phyloP scores from a whole-genome alignment of 2,888 invertebrate genomes.

The Perithous albicinctus region DNA sequence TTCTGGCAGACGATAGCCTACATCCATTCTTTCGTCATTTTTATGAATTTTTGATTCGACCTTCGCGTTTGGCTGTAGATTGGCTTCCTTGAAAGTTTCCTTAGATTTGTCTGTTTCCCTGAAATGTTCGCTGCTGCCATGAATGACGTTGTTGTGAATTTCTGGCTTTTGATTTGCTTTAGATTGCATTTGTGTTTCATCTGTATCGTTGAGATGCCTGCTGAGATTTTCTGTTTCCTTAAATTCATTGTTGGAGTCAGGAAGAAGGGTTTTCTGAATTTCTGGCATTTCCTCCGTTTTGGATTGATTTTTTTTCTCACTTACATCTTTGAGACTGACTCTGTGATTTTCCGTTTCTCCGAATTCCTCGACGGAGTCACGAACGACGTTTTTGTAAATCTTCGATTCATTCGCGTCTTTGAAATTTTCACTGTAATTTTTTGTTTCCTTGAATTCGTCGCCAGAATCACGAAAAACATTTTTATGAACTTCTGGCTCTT shows the following conservation, averaged over 20 bases:
- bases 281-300: not conserved
- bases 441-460: not conserved
- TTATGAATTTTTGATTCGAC: not conserved
- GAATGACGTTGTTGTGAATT: not conserved
- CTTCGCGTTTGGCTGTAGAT: not conserved
- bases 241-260: no score
- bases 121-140: not conserved
- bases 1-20: constrained; percentile 26
- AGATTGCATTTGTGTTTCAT: not conserved
- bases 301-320: not conserved
- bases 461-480: not conserved
- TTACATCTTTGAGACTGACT: not conserved
- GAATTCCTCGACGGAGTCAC: not conserved
- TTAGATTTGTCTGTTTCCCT: not conserved
- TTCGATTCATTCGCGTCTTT: constrained; percentile 6
- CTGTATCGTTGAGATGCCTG: not conserved
- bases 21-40: not conserved
- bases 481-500: not conserved
- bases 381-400: not conserved
- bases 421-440: constrained; percentile 19
- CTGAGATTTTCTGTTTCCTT: no score
- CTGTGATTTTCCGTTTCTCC: not conserved
- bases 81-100: constrained; percentile 14
- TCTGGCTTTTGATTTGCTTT: not conserved
- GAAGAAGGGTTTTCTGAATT: no score